Conservation (phyloP, 2,797 vertebrate genomes). For the Pangasius larnaudii region DNA sequence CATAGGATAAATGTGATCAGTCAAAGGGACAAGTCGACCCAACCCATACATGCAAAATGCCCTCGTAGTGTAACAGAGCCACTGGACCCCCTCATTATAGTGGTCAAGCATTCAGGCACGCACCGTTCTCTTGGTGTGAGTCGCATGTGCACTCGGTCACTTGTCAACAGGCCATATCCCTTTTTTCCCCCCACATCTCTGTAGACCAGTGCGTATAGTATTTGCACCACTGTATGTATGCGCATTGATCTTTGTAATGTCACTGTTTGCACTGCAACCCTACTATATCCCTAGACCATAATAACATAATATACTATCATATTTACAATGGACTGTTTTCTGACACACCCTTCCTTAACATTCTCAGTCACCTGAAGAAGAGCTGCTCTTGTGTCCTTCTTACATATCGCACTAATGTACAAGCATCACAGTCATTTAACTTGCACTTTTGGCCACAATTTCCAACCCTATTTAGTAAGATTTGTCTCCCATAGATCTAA, state of each 20-base stretch:
- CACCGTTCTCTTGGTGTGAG: not conserved
- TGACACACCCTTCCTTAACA: not conserved
- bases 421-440: not conserved
- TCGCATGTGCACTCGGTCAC: not conserved
- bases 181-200: not conserved
- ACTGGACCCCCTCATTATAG: not conserved
- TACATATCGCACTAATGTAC: not conserved
- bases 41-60: not conserved
- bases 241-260: not conserved
- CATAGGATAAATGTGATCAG: not conserved
- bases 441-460: not conserved
- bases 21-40: not conserved
- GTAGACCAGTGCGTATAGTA: not conserved
- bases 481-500: not conserved
- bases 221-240: not conserved
- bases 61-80: not conserved
- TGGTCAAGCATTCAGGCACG: not conserved
- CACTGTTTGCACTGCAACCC: not conserved
- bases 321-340: not conserved
- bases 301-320: not conserved
- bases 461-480: not conserved
- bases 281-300: not conserved
- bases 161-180: not conserved
- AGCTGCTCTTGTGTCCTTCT: not conserved
- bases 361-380: not conserved